phyloP scores from a whole-genome alignment of 2,797 vertebrate species.

The Steatocranus sp. region DNA sequence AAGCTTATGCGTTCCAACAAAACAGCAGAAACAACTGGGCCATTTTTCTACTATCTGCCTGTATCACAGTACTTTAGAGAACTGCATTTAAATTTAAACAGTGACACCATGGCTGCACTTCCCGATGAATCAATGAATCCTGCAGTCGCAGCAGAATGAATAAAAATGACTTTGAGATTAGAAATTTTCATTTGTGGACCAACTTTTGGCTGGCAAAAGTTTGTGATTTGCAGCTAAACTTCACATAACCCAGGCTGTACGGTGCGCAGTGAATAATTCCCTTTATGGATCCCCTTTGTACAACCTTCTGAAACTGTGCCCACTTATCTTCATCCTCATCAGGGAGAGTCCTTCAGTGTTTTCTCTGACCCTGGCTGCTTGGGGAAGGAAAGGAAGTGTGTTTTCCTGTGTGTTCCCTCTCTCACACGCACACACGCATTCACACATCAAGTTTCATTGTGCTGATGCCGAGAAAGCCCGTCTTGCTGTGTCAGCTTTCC shows the following conservation, averaged over 20 bases:
- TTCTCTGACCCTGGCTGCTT: slow-evolving; percentile 5
- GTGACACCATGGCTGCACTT: slow-evolving; percentile 3
- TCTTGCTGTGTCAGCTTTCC: slow-evolving; percentile 68
- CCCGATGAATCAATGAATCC: not conserved
- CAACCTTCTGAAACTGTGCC: slow-evolving; percentile 7
- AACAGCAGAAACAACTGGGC: not conserved
- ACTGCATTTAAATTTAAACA: slow-evolving; percentile 15
- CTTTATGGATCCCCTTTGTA: slow-evolving; percentile 21
- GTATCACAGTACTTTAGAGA: not conserved
- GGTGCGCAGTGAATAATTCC: not conserved
- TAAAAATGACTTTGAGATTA: not conserved
- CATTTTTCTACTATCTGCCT: not conserved
- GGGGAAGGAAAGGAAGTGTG: not conserved
- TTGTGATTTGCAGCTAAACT: slow-evolving; percentile 44
- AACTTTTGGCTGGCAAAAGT: slow-evolving; percentile 12
- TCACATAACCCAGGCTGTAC: slow-evolving; percentile 1
- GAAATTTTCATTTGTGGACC: slow-evolving; percentile 4
- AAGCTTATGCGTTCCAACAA: not conserved
- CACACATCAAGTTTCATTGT: slow-evolving; percentile 43
- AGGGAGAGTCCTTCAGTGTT: slow-evolving; percentile 1
- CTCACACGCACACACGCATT: not conserved
- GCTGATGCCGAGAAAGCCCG: slow-evolving; percentile 53
- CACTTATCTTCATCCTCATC: slow-evolving; percentile 47
- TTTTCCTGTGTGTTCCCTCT: not conserved
- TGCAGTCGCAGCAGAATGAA: slow-evolving; percentile 27